Evolutionary conservation across 2,113 vertebrate species (phyloP).

Genomic region (Illadopsis cleaveri): DNA sequence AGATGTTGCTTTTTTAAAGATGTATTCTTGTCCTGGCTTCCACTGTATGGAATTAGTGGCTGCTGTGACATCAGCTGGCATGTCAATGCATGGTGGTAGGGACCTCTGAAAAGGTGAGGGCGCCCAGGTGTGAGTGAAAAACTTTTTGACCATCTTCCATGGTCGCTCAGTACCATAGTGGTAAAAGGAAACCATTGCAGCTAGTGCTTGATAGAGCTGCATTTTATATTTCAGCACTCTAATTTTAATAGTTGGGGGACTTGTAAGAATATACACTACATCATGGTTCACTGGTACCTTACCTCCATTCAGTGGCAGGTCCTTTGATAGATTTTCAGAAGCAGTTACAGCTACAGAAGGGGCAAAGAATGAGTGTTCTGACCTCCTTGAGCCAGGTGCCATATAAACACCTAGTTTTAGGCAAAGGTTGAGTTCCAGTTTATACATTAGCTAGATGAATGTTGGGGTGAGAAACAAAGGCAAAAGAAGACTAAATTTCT

Average conservation of each 20-base stretch:
- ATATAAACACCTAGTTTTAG: not conserved
- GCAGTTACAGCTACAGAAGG: not conserved
- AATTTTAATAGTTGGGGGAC: not conserved
- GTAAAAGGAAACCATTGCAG: not conserved
- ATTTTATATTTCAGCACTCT: not conserved
- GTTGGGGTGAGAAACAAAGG: not conserved
- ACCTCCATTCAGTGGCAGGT: not conserved
- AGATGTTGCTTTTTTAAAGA: not conserved
- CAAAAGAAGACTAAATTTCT: not conserved
- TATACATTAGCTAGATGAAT: not conserved
- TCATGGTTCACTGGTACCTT: not conserved
- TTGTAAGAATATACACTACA: not conserved
- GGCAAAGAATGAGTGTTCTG: not conserved
- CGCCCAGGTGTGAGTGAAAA: not conserved
- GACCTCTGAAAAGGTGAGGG: not conserved
- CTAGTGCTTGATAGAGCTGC: not conserved
- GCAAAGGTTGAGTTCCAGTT: not conserved
- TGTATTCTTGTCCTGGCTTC: not conserved
- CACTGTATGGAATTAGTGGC: not conserved
- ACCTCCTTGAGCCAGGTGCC: not conserved
- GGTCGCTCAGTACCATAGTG: not conserved
- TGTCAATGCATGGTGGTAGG: not conserved
- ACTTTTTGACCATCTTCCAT: not conserved
- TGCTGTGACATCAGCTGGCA: not conserved
- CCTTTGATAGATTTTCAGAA: not conserved